These are phyloP conservation scores for Phaenicophaeus curvirostris DNA, from an alignment of 2,797 vertebrate genomes.

Conservation along the genomic window DNA sequence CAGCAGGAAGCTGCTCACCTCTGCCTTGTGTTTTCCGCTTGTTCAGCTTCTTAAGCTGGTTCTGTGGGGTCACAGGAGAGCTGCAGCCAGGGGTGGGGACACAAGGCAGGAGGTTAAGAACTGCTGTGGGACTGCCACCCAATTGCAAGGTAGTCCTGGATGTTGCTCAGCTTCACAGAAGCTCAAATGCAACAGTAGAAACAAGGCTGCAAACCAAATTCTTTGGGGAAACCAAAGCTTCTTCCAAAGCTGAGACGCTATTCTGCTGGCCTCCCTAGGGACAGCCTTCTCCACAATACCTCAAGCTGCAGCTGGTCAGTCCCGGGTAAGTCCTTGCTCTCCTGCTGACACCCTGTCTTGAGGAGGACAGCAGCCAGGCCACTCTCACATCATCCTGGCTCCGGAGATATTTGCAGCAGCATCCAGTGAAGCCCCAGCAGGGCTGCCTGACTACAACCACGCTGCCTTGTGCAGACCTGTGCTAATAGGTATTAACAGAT, in stretches of 20 bases:
- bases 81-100: not conserved
- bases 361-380: not conserved
- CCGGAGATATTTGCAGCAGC: not conserved
- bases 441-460: not conserved
- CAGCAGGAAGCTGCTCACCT: not conserved
- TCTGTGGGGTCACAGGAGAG: not conserved
- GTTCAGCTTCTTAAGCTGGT: not conserved
- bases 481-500: not conserved
- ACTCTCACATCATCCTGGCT: not conserved
- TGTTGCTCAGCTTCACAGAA: not conserved
- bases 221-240: not conserved
- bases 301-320: not conserved
- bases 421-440: not conserved
- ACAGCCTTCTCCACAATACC: not conserved
- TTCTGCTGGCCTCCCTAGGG: not conserved
- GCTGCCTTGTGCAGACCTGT: not conserved
- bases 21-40: not conserved
- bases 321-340: not conserved
- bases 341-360: fast-evolving
- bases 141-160: not conserved
- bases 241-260: not conserved
- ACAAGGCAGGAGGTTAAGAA: not conserved
- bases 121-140: not conserved
- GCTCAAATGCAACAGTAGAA: not conserved
- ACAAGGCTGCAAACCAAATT: not conserved